A percentile compares a stretch with the other conserved stretches of the same genome.
phyloP scores from a whole-genome alignment of 2,797 vertebrate species.

The Mastacembelus armatus region DNA sequence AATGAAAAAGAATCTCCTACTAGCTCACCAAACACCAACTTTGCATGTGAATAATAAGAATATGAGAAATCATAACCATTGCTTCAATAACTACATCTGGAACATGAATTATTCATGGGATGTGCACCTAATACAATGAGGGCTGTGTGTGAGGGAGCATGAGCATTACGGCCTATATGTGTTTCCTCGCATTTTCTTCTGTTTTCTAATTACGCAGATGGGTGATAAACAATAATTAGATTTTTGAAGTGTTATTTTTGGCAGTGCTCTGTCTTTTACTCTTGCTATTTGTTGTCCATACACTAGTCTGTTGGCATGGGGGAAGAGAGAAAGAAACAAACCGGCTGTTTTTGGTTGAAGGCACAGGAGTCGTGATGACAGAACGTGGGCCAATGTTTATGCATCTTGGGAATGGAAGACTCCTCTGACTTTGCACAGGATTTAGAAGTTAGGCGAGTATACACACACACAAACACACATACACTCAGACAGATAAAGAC shows the following conservation, averaged over 20 bases:
- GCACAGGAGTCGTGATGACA: slow-evolving; percentile 39
- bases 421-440: slow-evolving; percentile 61
- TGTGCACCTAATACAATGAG: slow-evolving; percentile 9
- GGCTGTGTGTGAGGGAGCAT: not conserved
- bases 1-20: slow-evolving; percentile 31
- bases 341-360: slow-evolving; percentile 49
- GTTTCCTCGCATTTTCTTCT: slow-evolving; percentile 12
- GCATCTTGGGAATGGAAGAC: slow-evolving; percentile 61
- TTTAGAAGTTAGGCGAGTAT: slow-evolving; percentile 63
- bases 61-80: slow-evolving; percentile 37
- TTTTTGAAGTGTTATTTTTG: slow-evolving; percentile 19
- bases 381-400: slow-evolving; percentile 53
- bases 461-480: slow-evolving; percentile 30
- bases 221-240: slow-evolving; percentile 19
- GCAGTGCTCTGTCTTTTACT: slow-evolving; percentile 4
- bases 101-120: slow-evolving; percentile 45
- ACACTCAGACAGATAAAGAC: slow-evolving; percentile 33
- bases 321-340: slow-evolving; percentile 25
- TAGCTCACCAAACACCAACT: slow-evolving; percentile 23
- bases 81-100: slow-evolving; percentile 40
- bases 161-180: slow-evolving; percentile 18
- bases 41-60: slow-evolving; percentile 41
- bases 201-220: slow-evolving; percentile 38
- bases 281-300: slow-evolving; percentile 26
- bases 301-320: slow-evolving; percentile 30